These are phyloP conservation scores for Xiphophorus maculatus DNA, from an alignment of 2,113 vertebrate genomes.

Conservation along the genomic window DNA sequence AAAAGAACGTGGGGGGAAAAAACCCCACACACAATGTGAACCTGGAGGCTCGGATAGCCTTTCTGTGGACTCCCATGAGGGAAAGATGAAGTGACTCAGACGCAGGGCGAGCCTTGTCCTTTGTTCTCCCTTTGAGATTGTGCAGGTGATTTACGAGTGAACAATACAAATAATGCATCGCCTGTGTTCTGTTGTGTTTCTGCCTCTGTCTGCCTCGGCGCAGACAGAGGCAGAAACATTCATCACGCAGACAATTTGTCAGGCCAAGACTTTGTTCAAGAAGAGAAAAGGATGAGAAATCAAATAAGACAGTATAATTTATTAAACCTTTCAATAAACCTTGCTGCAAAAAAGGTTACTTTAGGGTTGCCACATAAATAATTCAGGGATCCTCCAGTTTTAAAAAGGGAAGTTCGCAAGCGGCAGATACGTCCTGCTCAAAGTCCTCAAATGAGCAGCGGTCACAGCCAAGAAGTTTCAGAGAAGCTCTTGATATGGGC, in stretches of 20 bases:
- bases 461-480: not conserved
- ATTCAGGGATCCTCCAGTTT: constrained; percentile 14
- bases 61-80: constrained; percentile 33
- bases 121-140: constrained; percentile 56
- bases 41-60: not conserved
- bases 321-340: constrained; percentile 13
- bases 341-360: not conserved
- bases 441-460: not conserved
- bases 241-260: constrained; percentile 6
- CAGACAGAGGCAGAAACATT: constrained; percentile 24
- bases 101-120: constrained; percentile 40
- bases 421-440: constrained; percentile 18
- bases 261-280: not conserved
- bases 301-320: not conserved
- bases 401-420: constrained; percentile 1
- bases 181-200: constrained; percentile 30
- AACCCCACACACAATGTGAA: no score
- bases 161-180: constrained; percentile 42
- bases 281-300: not conserved
- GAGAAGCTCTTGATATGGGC: constrained; percentile 9
- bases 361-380: constrained; percentile 1
- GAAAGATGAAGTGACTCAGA: constrained; percentile 40
- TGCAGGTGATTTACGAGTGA: constrained; percentile 56
- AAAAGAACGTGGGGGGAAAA: not conserved
- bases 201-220: constrained; percentile 8